These are phyloP conservation scores for Scomber colias DNA, from an alignment of 2,113 vertebrate species.

Conservation along the genomic window DNA sequence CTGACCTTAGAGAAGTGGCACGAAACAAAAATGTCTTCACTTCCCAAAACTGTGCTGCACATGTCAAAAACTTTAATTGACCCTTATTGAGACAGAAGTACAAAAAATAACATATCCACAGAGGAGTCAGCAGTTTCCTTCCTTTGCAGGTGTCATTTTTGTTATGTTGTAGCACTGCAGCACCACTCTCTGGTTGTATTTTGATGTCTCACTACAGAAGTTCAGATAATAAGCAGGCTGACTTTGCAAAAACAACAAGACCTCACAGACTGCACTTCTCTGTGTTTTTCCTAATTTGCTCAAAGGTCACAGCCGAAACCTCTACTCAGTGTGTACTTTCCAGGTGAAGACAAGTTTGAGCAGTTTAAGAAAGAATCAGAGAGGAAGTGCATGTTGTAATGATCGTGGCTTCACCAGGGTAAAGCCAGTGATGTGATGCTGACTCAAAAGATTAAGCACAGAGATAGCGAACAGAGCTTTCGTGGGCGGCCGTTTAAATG, in stretches of 20 bases:
- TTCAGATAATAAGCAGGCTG: background rate
- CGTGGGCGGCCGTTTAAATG: no score
- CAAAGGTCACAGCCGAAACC: background rate
- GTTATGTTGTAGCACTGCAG: constrained; percentile 32
- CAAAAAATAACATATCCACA: background rate
- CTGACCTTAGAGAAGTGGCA: no score
- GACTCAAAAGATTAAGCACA: background rate
- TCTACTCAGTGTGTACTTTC: background rate
- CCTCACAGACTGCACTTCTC: constrained; percentile 26
- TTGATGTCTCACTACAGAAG: background rate
- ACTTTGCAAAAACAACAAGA: constrained; percentile 25
- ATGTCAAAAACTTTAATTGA: no score
- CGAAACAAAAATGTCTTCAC: no score
- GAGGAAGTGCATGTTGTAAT: constrained; percentile 23
- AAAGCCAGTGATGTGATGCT: background rate
- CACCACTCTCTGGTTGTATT: constrained; percentile 56
- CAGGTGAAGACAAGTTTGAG: constrained; percentile 32
- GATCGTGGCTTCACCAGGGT: background rate
- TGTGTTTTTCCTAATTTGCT: constrained; percentile 25
- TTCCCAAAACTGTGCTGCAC: no score
- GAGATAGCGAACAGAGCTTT: background rate
- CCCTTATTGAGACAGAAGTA: no score
- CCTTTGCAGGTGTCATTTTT: background rate
- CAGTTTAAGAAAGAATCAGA: background rate
- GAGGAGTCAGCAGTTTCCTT: background rate